A percentile compares a stretch with the other conserved stretches of the same genome.
Evolutionary conservation across 2,888 invertebrate species (phyloP).

Genomic region (Chouioia cunea): DNA sequence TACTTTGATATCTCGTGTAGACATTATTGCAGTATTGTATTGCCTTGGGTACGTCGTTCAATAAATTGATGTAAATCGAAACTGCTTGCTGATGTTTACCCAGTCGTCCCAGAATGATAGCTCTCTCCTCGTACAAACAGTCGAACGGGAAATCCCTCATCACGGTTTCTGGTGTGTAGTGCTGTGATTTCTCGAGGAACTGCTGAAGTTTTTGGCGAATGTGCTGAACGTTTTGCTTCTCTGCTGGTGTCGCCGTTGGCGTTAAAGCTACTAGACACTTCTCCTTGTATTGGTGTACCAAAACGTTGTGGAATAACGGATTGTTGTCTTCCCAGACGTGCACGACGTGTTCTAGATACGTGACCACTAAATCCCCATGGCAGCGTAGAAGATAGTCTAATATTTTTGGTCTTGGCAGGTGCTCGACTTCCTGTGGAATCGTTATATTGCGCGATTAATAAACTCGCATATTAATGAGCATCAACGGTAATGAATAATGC

Average conservation of each 20-base stretch:
- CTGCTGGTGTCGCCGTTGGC: constrained; percentile 64
- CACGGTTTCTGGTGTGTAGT: constrained; percentile 89
- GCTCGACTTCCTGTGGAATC: constrained; percentile 81
- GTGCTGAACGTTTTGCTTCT: constrained; percentile 71
- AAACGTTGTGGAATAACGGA: constrained; percentile 88
- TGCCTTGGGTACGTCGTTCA: constrained; percentile 86
- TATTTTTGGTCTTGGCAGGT: constrained; percentile 88
- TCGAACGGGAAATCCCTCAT: constrained; percentile 89
- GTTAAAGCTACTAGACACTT: constrained; percentile 68
- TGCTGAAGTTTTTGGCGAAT: constrained; percentile 77
- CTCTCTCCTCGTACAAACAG: constrained; percentile 90
- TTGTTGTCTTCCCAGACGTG: constrained; percentile 89
- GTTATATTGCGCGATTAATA: neutral
- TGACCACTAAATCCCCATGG: constrained; percentile 85
- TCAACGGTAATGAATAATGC: no score
- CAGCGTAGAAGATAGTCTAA: constrained; percentile 88
- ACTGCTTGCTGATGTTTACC: constrained; percentile 94
- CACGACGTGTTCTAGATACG: constrained; percentile 95
- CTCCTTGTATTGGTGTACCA: constrained; percentile 90
- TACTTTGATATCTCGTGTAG: constrained; percentile 69
- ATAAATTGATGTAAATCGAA: constrained; percentile 89
- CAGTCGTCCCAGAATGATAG: constrained; percentile 91
- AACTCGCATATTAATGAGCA: no score
- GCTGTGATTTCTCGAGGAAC: constrained; percentile 84
- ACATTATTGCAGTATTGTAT: constrained; percentile 86